Base-by-base conservation (phyloP, 1,140 invertebrate genomes). In the Cydia strobilella region DNA sequence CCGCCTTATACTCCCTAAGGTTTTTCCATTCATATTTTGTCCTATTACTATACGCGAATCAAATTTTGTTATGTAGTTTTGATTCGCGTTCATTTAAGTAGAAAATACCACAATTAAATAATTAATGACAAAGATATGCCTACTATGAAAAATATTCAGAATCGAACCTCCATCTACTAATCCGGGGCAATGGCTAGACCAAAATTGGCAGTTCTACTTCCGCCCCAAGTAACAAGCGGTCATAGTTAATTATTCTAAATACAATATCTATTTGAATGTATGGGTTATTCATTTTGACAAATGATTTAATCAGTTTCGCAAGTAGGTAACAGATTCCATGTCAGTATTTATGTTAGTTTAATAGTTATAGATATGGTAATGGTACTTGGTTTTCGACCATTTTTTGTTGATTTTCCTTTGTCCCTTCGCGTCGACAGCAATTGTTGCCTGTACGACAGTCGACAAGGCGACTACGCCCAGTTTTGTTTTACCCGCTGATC, bases 1-100 rank as follows among this genome's bases (percentile, higher is more conserved):
- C 94, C 94, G 12, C 94, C 94, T 42, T 94, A 94, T 75, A 92
- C 93, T 1, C 94, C 94, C 72, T 94, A 79, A 85, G 48, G 42
- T 62, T 71, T 18, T 20, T 73, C 13, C 3, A 71, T 20, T 10
- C 51, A 12, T 42, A 13, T 12, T 69, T 71, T 69, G 3, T 54
- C 39, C 59, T 51, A 51, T 51, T 51, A n/a, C 48, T 51, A 18
- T 45, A 45, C 15, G 48, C 45, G 45, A 51, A 51, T 51, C 3
- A 1, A 51, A 5, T 51, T 51, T 15, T 51, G 4, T 12, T n/a
- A 51, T 2, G 48, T 51, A 18, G n/a, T 15, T 13, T 45, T 51
- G 48, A 18, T 51, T 51, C n/a, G n/a, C 48, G 48, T 51, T 48
- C 1, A 13, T 48, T 51, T 51, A 18, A 51, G 48, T 51, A 51